Percentiles rank a stretch among this genome's conserved stretches.
phyloP scores from a whole-genome alignment of 2,113 vertebrate genomes.

The Cettia cetti region DNA sequence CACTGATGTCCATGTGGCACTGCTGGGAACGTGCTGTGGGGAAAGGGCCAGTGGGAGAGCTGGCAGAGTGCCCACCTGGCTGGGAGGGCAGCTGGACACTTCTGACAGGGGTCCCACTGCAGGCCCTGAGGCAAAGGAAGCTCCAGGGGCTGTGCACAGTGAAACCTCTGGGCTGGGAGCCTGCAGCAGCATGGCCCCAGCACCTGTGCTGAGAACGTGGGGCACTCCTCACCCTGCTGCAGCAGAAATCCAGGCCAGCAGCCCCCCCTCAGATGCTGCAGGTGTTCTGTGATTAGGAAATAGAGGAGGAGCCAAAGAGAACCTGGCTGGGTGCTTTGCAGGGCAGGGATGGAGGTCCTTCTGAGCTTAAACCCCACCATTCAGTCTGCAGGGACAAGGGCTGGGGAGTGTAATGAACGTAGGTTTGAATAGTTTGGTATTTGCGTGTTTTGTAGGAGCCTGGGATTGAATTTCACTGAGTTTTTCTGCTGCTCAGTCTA shows the following conservation, averaged over 20 bases:
- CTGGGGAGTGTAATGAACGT: rapidly evolving
- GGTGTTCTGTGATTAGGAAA: background rate
- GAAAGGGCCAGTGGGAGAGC: background rate
- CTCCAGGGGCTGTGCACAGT: background rate
- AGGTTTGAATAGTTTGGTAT: background rate
- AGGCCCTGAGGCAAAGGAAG: background rate
- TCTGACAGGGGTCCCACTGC: rapidly evolving
- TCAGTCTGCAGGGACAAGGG: background rate
- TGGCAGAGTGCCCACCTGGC: background rate
- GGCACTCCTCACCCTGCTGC: too few species aligned
- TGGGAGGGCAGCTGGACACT: background rate
- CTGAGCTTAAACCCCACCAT: rapidly evolving
- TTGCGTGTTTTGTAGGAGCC: background rate
- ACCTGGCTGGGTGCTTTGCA: background rate
- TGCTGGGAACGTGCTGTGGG: rapidly evolving
- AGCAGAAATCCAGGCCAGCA: background rate
- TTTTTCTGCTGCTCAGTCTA: background rate
- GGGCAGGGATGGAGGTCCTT: background rate
- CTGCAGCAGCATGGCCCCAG: rapidly evolving
- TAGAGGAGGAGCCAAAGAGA: background rate
- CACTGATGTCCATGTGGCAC: background rate
- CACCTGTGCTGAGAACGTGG: background rate
- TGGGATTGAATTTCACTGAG: background rate
- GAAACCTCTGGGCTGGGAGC: background rate
- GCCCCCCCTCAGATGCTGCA: rapidly evolving